A percentile compares a stretch with the other conserved stretches of the same genome.
Conservation (phyloP, 2,113 vertebrate genomes). For the Eretmochelys imbricata region DNA sequence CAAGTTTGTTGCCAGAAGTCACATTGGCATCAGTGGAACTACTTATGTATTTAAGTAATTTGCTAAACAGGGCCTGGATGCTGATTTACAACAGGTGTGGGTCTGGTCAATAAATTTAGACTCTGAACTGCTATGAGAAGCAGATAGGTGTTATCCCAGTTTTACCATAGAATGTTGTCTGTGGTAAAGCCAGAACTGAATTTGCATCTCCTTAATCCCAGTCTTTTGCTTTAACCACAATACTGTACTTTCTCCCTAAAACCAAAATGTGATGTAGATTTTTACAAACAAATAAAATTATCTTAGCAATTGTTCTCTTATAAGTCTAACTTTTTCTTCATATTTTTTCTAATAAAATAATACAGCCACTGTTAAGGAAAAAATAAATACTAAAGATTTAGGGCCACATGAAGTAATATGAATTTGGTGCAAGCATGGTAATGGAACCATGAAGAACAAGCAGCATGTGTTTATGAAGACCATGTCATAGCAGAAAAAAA, state of each 20-base stretch:
- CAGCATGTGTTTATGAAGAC: background rate
- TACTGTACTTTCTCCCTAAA: background rate
- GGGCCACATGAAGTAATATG: background rate
- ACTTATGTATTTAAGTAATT: background rate
- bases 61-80: background rate
- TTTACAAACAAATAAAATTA: background rate
- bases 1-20: background rate
- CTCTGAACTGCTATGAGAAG: background rate
- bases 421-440: background rate
- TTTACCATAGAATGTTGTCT: background rate
- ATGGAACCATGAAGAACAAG: background rate
- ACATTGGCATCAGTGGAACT: background rate
- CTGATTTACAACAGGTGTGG: background rate
- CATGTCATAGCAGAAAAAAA: accelerated
- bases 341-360: background rate
- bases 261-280: background rate
- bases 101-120: background rate
- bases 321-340: background rate
- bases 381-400: background rate
- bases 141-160: background rate
- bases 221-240: background rate
- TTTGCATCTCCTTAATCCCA: background rate
- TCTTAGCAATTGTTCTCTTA: background rate
- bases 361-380: background rate
- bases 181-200: background rate